Conservation (phyloP, 2,888 invertebrate species). For the Drosophila atroscutellata region DNA sequence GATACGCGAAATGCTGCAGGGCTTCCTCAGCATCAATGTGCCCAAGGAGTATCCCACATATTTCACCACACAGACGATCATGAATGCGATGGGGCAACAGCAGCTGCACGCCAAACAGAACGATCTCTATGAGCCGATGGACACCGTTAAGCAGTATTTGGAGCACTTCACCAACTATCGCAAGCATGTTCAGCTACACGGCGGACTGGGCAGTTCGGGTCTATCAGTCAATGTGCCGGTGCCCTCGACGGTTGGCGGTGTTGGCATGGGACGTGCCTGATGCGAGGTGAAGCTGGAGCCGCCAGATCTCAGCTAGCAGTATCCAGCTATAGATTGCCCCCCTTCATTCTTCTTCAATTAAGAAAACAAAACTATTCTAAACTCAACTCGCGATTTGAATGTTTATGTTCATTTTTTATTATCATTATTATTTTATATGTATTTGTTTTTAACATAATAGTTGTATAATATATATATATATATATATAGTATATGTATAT, state of each 20-base stretch:
- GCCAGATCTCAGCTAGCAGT: conserved; percentile 49
- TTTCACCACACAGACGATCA: conserved; percentile 81
- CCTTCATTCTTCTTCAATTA: neutral
- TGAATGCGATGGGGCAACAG: conserved; percentile 82
- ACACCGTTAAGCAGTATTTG: conserved; percentile 96
- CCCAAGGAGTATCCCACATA: conserved; percentile 90
- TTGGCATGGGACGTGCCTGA: conserved; percentile 59
- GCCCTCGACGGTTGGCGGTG: conserved; percentile 33
- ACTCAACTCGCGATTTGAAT: neutral
- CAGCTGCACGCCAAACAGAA: conserved; percentile 83
- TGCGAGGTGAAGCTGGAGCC: conserved; percentile 71
- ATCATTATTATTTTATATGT: conserved; percentile 45
- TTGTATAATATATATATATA: conserved; percentile 58
- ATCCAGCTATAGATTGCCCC: conserved; percentile 12
- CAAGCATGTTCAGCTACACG: conserved; percentile 86
- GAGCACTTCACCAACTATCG: conserved; percentile 96
- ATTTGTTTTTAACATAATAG: conserved; percentile 70
- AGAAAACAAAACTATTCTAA: neutral
- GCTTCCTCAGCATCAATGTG: conserved; percentile 92
- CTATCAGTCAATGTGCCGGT: conserved; percentile 33
- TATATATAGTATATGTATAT: conserved; percentile 39
- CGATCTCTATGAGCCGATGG: conserved; percentile 91
- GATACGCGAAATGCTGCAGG: conserved; percentile 95
- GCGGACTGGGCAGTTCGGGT: conserved; percentile 39
- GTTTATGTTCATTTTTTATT: conserved; percentile 25